These are phyloP conservation scores for Gymnoscelis rufifasciata DNA, from an alignment of 2,888 invertebrate species.

Conservation along the genomic window DNA sequence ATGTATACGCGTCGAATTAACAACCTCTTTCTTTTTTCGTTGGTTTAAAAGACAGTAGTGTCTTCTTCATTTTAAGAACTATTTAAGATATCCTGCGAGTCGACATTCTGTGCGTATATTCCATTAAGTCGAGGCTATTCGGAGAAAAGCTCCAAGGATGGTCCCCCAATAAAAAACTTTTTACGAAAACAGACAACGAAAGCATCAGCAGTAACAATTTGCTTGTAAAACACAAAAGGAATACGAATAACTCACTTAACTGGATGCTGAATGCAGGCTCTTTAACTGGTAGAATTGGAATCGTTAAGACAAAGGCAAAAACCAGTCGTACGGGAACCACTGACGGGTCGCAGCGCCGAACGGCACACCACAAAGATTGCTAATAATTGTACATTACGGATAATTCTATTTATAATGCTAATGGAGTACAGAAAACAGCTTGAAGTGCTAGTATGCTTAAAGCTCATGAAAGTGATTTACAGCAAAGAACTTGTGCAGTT, in stretches of 20 bases:
- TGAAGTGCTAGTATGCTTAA: background rate
- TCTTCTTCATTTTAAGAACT: background rate
- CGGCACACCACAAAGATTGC: constrained; percentile 33
- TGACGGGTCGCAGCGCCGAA: constrained; percentile 33
- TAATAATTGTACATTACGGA: too few species aligned
- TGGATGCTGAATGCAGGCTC: constrained; percentile 27
- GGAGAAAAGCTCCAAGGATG: background rate
- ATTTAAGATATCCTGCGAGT: constrained; percentile 6
- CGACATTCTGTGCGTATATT: constrained; percentile 5
- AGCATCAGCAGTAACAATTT: constrained; percentile 11
- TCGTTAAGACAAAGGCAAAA: constrained; percentile 37
- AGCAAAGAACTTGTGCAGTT: background rate
- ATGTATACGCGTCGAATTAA: too few species aligned
- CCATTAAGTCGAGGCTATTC: constrained; percentile 1
- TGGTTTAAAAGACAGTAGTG: too few species aligned
- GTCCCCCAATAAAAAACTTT: constrained; percentile 2
- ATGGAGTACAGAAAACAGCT: background rate
- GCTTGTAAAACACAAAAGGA: constrained; percentile 12
- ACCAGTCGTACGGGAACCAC: constrained; percentile 38
- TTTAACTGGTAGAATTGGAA: constrained; percentile 34
- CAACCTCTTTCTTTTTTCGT: too few species aligned
- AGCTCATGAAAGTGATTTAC: background rate
- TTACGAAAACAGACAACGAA: background rate
- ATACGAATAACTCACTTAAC: constrained; percentile 10
- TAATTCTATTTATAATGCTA: too few species aligned